Conservation (phyloP, 2,888 invertebrate genomes). For the Melipona bicolor region DNA sequence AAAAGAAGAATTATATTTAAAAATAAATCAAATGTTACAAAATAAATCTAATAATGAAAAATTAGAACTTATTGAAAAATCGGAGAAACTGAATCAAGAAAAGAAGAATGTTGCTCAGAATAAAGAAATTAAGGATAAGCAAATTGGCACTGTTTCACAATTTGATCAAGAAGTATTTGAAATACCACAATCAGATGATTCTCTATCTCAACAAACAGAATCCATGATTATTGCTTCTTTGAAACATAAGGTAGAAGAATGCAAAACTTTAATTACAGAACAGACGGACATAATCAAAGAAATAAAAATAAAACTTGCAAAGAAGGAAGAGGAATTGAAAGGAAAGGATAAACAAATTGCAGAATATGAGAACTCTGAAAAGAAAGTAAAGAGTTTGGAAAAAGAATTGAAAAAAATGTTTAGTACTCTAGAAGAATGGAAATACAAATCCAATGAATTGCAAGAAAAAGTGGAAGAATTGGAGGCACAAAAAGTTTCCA, state of each 20-base stretch:
- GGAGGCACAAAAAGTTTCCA: slow-evolving; percentile 84
- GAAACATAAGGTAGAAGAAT: slow-evolving; percentile 83
- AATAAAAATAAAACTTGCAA: slow-evolving; percentile 86
- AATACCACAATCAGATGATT: slow-evolving; percentile 49
- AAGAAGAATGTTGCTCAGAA: slow-evolving; percentile 86
- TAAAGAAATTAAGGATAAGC: slow-evolving; percentile 81
- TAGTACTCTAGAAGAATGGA: slow-evolving; percentile 77
- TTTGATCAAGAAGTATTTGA: slow-evolving; percentile 84
- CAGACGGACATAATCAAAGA: slow-evolving; percentile 86
- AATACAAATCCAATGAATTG: slow-evolving; percentile 75
- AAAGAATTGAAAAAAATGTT: slow-evolving; percentile 75
- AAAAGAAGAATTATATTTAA: slow-evolving; percentile 88
- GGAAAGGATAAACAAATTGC: slow-evolving; percentile 83
- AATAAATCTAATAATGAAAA: slow-evolving; percentile 87
- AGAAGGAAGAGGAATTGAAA: slow-evolving; percentile 77
- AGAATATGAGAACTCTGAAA: slow-evolving; percentile 63
- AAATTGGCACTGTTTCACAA: slow-evolving; percentile 83
- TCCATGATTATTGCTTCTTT: slow-evolving; percentile 67
- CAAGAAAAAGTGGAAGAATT: slow-evolving; percentile 75
- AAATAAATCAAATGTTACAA: slow-evolving; percentile 86
- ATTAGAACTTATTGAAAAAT: slow-evolving; percentile 89
- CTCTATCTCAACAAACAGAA: slow-evolving; percentile 33
- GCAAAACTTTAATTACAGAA: slow-evolving; percentile 86
- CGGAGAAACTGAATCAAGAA: slow-evolving; percentile 87
- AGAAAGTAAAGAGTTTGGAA: slow-evolving; percentile 68